Evolutionary conservation across 2,888 invertebrate genomes (phyloP).

Genomic region (Trichogramma evanescens): DNA sequence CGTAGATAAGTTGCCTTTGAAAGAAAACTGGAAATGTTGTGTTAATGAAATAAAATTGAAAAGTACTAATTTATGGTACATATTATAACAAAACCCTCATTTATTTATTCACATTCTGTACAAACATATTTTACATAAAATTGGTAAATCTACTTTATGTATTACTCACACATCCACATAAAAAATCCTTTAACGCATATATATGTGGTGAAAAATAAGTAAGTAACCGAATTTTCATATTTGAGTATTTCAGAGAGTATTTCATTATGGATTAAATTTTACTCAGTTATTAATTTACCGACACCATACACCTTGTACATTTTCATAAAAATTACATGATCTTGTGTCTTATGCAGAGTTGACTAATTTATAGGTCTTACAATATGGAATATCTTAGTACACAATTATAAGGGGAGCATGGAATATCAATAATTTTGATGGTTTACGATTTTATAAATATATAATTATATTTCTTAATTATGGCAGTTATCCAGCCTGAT

Average conservation of each 20-base stretch:
- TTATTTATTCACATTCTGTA: conserved; percentile 46
- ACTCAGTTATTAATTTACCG: conserved; percentile 14
- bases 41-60: conserved; percentile 1
- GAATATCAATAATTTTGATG: conserved; percentile 22
- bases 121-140: conserved; percentile 47
- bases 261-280: conserved; percentile 1
- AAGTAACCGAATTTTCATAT: conserved; percentile 2
- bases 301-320: conserved; percentile 14
- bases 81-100: conserved; percentile 41
- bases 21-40: too few species aligned
- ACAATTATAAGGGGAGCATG: conserved; percentile 8
- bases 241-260: conserved; percentile 15
- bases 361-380: conserved; percentile 4
- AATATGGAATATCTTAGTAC: too few species aligned
- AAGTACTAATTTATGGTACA: conserved; percentile 11
- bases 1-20: too few species aligned
- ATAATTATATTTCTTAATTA: conserved; percentile 13
- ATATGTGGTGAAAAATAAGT: not conserved
- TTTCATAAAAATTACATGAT: conserved; percentile 15
- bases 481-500: conserved; percentile 18
- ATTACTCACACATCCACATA: conserved; percentile 20
- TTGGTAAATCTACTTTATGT: conserved; percentile 28
- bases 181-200: conserved; percentile 11
- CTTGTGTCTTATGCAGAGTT: conserved; percentile 12
- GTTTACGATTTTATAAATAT: conserved; percentile 17